A percentile compares a stretch with the other conserved stretches of the same genome.
Conservation (phyloP, 2,113 vertebrate species). For the Ramphastos sulfuratus region DNA sequence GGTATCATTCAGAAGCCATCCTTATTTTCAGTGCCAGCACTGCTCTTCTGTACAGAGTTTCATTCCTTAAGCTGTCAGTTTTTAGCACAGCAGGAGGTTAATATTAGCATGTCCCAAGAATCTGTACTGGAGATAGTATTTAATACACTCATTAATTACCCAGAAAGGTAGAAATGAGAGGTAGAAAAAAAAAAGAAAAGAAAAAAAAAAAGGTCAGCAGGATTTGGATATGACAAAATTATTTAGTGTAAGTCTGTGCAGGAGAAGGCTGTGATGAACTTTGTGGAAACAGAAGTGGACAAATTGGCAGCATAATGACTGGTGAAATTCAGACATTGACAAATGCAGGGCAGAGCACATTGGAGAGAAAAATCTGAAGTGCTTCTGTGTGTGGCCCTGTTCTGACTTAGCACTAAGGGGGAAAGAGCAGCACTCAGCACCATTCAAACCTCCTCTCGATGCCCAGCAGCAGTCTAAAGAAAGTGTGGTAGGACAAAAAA, state of each 20-base stretch:
- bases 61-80: constrained; percentile 28
- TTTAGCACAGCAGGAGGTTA: constrained; percentile 7
- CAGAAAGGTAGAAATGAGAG: constrained; percentile 32
- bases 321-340: constrained; percentile 23
- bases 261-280: constrained; percentile 21
- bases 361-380: not conserved
- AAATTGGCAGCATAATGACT: constrained; percentile 13
- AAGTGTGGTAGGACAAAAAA: not conserved
- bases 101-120: constrained; percentile 20
- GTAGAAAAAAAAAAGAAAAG: not conserved
- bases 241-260: not conserved
- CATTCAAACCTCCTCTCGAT: not conserved
- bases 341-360: not conserved
- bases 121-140: constrained; percentile 3
- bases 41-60: not conserved
- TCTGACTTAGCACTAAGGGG: not conserved
- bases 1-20: not conserved
- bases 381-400: not conserved
- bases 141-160: constrained; percentile 38
- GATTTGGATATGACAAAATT: constrained; percentile 44
- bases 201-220: constrained; percentile 1
- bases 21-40: not conserved
- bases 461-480: not conserved
- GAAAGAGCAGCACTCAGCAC: not conserved
- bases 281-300: constrained; percentile 2